phyloP scores from a whole-genome alignment of 2,797 vertebrate genomes.

The Erethizon dorsatum region DNA sequence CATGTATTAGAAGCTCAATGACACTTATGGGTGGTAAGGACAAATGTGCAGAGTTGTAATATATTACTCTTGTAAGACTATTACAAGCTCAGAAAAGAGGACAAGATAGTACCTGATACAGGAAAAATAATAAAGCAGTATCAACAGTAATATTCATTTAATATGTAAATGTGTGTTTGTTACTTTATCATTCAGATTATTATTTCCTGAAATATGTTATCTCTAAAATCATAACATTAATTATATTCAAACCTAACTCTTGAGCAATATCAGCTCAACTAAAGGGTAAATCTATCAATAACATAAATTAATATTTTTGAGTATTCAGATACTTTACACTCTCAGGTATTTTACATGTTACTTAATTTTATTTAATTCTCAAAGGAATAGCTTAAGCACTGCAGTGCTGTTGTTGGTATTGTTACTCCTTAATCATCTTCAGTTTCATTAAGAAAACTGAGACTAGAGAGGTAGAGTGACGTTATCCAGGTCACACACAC shows the following conservation, averaged over 20 bases:
- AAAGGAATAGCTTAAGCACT: background rate
- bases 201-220: background rate
- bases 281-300: background rate
- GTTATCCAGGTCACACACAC: background rate
- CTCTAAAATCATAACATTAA: background rate
- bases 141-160: background rate
- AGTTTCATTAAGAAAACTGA: background rate
- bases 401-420: background rate
- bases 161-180: background rate
- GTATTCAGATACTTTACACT: background rate
- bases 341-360: background rate
- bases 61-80: background rate
- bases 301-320: background rate
- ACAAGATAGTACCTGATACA: background rate
- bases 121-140: background rate
- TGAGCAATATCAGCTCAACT: background rate
- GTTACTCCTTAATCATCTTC: background rate
- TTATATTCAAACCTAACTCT: background rate
- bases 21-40: background rate
- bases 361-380: background rate
- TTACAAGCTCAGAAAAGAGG: background rate
- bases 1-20: background rate
- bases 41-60: background rate
- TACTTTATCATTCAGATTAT: background rate
- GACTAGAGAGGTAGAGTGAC: background rate